Evolutionary conservation across 2,113 vertebrate species (phyloP).

Genomic region (Probosciger aterrimus): DNA sequence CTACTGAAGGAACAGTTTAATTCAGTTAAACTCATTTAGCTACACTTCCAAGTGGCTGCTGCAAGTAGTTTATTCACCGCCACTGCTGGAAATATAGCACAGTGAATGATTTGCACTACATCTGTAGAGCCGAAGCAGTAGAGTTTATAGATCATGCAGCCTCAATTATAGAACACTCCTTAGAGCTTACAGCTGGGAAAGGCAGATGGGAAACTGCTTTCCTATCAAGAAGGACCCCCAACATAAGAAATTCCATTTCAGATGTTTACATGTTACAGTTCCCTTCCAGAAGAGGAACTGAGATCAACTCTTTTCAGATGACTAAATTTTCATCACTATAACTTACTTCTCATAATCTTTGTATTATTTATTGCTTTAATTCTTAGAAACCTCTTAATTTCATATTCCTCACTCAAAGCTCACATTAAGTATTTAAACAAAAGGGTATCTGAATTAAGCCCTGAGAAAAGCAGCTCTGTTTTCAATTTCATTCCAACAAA

Average conservation of each 20-base stretch:
- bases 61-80: neutral
- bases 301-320: neutral
- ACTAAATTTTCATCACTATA: neutral
- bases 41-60: neutral
- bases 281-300: neutral
- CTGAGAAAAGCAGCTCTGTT: neutral
- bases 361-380: neutral
- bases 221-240: neutral
- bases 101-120: neutral
- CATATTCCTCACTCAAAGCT: neutral
- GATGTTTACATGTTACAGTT: neutral
- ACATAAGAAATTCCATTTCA: neutral
- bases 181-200: neutral
- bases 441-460: neutral
- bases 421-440: neutral
- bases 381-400: neutral
- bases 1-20: neutral
- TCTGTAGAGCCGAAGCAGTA: neutral
- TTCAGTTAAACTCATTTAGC: neutral
- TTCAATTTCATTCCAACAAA: neutral
- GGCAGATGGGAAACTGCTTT: neutral
- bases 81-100: neutral
- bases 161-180: neutral
- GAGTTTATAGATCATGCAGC: neutral
- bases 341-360: neutral